Percentiles rank a stretch among this genome's conserved stretches.
These are phyloP conservation scores for Bibio marci DNA, from an alignment of 2,888 invertebrate genomes.

Conservation along the genomic window DNA sequence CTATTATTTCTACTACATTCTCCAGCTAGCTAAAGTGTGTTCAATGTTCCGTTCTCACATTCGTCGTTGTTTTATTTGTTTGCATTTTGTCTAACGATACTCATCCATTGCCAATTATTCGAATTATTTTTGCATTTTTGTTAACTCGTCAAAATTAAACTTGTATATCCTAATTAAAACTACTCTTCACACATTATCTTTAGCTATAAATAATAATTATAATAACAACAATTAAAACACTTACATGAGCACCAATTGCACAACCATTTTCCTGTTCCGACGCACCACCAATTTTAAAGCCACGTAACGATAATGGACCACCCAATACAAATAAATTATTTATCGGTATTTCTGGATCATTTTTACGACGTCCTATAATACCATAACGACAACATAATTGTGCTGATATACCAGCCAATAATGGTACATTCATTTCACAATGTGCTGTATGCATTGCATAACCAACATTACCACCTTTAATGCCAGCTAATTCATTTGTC, in stretches of 20 bases:
- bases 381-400: constrained; percentile 25
- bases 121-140: no score
- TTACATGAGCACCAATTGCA: constrained; percentile 50
- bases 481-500: constrained; percentile 61
- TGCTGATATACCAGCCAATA: constrained; percentile 31
- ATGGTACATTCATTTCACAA: constrained; percentile 49
- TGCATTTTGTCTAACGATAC: no score
- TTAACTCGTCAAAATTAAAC: no score
- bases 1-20: no score
- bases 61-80: no score
- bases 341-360: constrained; percentile 21
- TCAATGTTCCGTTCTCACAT: no score
- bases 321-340: constrained; percentile 37
- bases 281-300: constrained; percentile 73
- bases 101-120: no score
- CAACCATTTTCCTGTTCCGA: constrained; percentile 70
- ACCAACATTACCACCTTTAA: constrained; percentile 77
- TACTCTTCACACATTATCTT: no score
- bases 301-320: constrained; percentile 74
- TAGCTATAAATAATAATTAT: no score
- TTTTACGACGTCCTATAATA: constrained; percentile 21
- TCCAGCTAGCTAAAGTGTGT: no score
- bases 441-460: constrained; percentile 69
- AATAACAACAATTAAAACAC: constrained; percentile 7
- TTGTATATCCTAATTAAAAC: no score